A percentile compares a stretch with the other conserved stretches of the same genome.
Evolutionary conservation across 2,797 vertebrate genomes (phyloP).

Genomic region (Semotilus atromaculatus): DNA sequence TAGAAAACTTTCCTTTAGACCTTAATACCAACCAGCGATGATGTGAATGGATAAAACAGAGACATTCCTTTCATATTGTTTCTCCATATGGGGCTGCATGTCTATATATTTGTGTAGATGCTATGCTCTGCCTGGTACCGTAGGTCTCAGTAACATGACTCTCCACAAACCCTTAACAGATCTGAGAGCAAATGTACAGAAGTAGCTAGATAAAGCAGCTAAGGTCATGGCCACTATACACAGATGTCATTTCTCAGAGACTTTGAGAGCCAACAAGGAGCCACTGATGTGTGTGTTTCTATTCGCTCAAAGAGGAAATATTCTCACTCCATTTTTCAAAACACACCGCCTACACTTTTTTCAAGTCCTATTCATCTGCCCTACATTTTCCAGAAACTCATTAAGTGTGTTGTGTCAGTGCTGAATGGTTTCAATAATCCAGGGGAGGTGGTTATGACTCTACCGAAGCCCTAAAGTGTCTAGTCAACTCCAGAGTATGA

Average conservation of each 20-base stretch:
- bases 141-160: constrained; percentile 54
- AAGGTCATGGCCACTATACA: constrained; percentile 18
- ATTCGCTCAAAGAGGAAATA: constrained; percentile 47
- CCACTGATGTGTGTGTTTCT: constrained; percentile 46
- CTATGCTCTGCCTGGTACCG: constrained; percentile 22
- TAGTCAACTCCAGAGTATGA: constrained; percentile 35
- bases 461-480: constrained; percentile 24
- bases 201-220: constrained; percentile 41
- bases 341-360: constrained; percentile 45
- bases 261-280: constrained; percentile 10
- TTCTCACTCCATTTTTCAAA: constrained; percentile 53
- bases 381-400: constrained; percentile 62
- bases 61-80: constrained; percentile 37
- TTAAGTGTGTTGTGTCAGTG: constrained; percentile 66
- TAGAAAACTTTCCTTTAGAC: constrained; percentile 14
- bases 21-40: constrained; percentile 30
- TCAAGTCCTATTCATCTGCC: constrained; percentile 39
- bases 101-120: constrained; percentile 44
- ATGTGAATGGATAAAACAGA: constrained; percentile 43
- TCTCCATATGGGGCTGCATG: constrained; percentile 22
- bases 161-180: constrained; percentile 24
- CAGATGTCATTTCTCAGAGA: constrained; percentile 43
- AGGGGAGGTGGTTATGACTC: constrained; percentile 34
- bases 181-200: constrained; percentile 22
- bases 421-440: constrained; percentile 60